Evolutionary conservation across 1,140 invertebrate species (phyloP).

Genomic region (Bombus cullumanus): DNA sequence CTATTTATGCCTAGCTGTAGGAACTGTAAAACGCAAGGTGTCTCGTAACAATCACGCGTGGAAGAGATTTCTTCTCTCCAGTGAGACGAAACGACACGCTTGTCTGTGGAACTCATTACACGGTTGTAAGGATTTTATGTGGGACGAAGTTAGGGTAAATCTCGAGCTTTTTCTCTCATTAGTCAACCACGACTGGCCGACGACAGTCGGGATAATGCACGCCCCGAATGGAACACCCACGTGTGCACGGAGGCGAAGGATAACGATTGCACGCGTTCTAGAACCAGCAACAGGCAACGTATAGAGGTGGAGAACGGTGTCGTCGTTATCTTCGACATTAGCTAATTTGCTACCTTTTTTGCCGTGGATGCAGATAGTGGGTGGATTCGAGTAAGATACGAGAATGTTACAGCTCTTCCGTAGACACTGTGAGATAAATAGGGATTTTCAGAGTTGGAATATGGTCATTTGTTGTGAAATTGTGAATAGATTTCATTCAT

Average conservation of each 20-base stretch:
- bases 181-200: slow-evolving; percentile 48
- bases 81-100: slow-evolving; percentile 18
- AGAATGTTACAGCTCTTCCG: not conserved
- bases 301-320: slow-evolving; percentile 1
- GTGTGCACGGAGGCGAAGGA: slow-evolving; percentile 23
- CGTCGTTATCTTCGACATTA: slow-evolving; percentile 35
- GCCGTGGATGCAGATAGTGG: not conserved
- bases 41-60: slow-evolving; percentile 1
- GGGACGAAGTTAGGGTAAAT: slow-evolving; percentile 38
- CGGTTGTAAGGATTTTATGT: slow-evolving; percentile 7
- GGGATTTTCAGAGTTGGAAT: not conserved
- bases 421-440: too few species aligned
- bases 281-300: slow-evolving; percentile 10
- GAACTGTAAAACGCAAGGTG: not conserved
- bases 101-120: slow-evolving; percentile 32
- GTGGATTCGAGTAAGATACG: not conserved
- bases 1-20: not conserved
- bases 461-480: not conserved
- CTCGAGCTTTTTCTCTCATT: slow-evolving; percentile 54
- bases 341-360: slow-evolving; percentile 31
- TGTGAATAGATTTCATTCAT: not conserved
- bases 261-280: slow-evolving; percentile 50
- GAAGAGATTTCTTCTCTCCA: not conserved
- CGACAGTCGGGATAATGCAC: slow-evolving; percentile 58
- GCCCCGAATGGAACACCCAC: slow-evolving; percentile 53